These are phyloP conservation scores for Mormoops blainvillei DNA, from an alignment of 2,113 vertebrate genomes.

Conservation along the genomic window DNA sequence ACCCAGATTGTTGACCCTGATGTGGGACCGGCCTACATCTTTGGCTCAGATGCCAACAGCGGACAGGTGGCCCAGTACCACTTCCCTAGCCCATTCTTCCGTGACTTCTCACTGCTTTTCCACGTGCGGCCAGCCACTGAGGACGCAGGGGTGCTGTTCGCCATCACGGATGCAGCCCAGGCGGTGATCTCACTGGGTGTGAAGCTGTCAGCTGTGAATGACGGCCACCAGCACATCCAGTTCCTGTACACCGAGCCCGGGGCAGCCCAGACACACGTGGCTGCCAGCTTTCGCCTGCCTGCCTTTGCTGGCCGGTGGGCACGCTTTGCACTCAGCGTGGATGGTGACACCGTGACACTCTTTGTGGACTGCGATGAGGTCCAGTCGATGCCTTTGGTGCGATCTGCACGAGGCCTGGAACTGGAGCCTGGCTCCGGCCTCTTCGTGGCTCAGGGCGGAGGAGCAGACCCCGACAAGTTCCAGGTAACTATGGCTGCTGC, in stretches of 20 bases:
- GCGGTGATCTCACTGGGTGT: slow-evolving; percentile 87
- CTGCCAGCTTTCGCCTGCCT: slow-evolving; percentile 87
- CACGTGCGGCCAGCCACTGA: slow-evolving; percentile 84
- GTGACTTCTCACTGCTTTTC: slow-evolving; percentile 90
- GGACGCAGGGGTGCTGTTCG: slow-evolving; percentile 85
- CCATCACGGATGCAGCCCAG: slow-evolving; percentile 87
- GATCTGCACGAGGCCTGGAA: slow-evolving; percentile 86
- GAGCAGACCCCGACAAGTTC: slow-evolving; percentile 88
- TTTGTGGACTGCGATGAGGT: slow-evolving; percentile 89
- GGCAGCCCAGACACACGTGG: slow-evolving; percentile 77
- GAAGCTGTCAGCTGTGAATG: slow-evolving; percentile 84
- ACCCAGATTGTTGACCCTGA: slow-evolving; percentile 80
- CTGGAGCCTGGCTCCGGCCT: slow-evolving; percentile 87
- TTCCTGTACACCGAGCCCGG: slow-evolving; percentile 91
- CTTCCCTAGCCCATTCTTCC: slow-evolving; percentile 88
- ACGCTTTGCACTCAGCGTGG: slow-evolving; percentile 88
- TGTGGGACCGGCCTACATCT: slow-evolving; percentile 82
- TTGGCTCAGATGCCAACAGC: slow-evolving; percentile 82
- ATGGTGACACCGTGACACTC: slow-evolving; percentile 82
- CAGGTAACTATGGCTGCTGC: slow-evolving; percentile 79
- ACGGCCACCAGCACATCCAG: slow-evolving; percentile 82
- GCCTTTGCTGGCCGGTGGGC: slow-evolving; percentile 86
- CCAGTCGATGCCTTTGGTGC: slow-evolving; percentile 77
- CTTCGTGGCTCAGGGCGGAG: slow-evolving; percentile 93
- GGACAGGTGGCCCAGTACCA: slow-evolving; percentile 89